Base-by-base conservation (phyloP, 2,888 invertebrate species). In the Drosophila formosana region DNA sequence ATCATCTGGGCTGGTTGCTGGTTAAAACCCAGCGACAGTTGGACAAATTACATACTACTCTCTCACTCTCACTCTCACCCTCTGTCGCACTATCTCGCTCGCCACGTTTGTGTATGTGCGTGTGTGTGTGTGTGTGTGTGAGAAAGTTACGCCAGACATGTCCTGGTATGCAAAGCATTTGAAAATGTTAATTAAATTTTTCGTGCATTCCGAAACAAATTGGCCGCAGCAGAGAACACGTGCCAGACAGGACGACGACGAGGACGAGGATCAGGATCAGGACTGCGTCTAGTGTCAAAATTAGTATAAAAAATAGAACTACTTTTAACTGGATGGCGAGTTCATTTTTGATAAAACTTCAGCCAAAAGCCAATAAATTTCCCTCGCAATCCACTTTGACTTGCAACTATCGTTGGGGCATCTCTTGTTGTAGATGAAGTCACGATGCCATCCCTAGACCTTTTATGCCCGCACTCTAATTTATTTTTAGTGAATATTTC, bases 161-260 rank as follows among this genome's bases (percentile, higher is more conserved):
- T 80, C 49, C 78, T 49, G 74, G 82, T 72, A 68, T 79, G 77
- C 81, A 78, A 85, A 87, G 74, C 85, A 82, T 84, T 84, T 82
- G 61, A 78, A 86, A 87, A 88, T 84, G 87, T 78, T 88, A 83
- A 80, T 82, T 82, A 88, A 82, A 82, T 88, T 88, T 88, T 76
- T 88, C 66, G 65, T 81, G 70, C 81, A 80, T 64, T 81, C 67
- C 63, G 50, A 57, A 64, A 68, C 68, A 80, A 83, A 81, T 84
- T 81, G 78, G 81, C 51, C 75, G 75, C 69, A 64, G 53, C 66
- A 58, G 13, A 45, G 45, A 56, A 45, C 55, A 56, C 55, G 55
- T 56, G 23, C 32, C 55, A 34, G 28, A 1, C 30, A 53, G 30
- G 18, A 53, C 18, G 30, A 43, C 43, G 18, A 53, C 18, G 30